Evolutionary conservation across 2,888 invertebrate genomes (phyloP).

Genomic region (Oscheius myriophilus): DNA sequence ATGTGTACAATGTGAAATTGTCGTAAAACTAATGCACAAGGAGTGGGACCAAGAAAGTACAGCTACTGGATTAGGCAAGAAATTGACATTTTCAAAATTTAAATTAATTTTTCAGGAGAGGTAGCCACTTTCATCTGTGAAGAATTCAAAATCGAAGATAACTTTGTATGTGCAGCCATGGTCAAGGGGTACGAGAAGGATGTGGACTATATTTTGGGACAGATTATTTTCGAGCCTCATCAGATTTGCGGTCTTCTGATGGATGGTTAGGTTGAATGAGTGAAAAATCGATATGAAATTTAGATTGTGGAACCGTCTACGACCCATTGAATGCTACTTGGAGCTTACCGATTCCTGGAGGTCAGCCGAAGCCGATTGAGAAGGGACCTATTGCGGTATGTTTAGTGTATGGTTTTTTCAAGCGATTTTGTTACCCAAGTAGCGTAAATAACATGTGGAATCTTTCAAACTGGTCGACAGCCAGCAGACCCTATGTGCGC

Average conservation of each 20-base stretch:
- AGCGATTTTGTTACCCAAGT: no score
- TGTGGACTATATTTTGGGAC: slow-evolving; percentile 59
- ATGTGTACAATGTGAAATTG: slow-evolving; percentile 17
- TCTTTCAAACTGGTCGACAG: no score
- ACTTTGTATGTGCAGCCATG: slow-evolving; percentile 57
- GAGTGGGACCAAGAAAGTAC: slow-evolving; percentile 19
- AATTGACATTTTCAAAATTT: no score
- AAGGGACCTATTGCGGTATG: slow-evolving; percentile 43
- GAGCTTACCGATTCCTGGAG: slow-evolving; percentile 58
- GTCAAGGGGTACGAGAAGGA: slow-evolving; percentile 58
- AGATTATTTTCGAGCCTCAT: slow-evolving; percentile 56
- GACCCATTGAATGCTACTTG: slow-evolving; percentile 53
- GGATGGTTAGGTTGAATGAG: slow-evolving; percentile 1
- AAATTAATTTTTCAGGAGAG: slow-evolving; percentile 31
- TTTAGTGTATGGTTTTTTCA: no score
- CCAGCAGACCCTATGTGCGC: no score
- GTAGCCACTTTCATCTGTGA: slow-evolving; percentile 51
- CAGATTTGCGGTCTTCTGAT: slow-evolving; percentile 63
- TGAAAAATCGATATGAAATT: neutral
- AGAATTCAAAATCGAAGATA: slow-evolving; percentile 54
- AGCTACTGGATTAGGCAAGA: neutral
- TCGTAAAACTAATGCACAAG: slow-evolving; percentile 16
- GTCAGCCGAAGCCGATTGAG: slow-evolving; percentile 48
- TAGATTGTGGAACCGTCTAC: slow-evolving; percentile 57
- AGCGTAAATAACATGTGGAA: no score